These are phyloP conservation scores for Drosophila tsacasi DNA, from an alignment of 1,140 invertebrate species.

Conservation along the genomic window DNA sequence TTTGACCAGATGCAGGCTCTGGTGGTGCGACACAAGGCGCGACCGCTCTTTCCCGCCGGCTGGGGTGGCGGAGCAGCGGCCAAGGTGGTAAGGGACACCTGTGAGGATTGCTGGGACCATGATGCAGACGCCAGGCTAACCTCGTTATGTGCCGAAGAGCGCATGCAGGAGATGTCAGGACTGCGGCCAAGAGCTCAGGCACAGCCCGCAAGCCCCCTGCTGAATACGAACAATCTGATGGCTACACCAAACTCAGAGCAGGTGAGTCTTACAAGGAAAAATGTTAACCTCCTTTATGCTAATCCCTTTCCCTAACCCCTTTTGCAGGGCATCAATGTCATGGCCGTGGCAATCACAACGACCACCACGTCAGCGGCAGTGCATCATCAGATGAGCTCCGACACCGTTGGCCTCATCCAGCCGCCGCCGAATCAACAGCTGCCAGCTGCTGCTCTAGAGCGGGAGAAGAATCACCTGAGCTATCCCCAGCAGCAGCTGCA, in stretches of 20 bases:
- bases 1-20: conserved; percentile 88
- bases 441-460: conserved; percentile 37
- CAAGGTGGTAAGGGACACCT: conserved; percentile 93
- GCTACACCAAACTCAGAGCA: conserved; percentile 22
- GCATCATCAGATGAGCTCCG: conserved; percentile 61
- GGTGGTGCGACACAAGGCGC: conserved; percentile 93
- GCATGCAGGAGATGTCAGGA: conserved; percentile 91
- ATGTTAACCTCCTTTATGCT: too few species aligned
- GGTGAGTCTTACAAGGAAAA: neutral
- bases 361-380: conserved; percentile 64
- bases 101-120: conserved; percentile 97
- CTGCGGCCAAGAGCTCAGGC: conserved; percentile 83
- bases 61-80: conserved; percentile 87
- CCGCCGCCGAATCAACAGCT: conserved; percentile 79
- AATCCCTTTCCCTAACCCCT: neutral
- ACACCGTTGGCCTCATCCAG: conserved; percentile 64
- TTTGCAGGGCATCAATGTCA: conserved; percentile 10
- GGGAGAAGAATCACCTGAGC: conserved; percentile 80
- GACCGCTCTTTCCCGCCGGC: conserved; percentile 90
- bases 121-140: conserved; percentile 96
- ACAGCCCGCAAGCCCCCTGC: conserved; percentile 72
- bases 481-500: conserved; percentile 87
- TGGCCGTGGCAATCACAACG: conserved; percentile 33
- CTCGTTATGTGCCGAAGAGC: conserved; percentile 95
- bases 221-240: conserved; percentile 79